phyloP scores from a whole-genome alignment of 2,888 invertebrate species.

The Agrilus cyanescens region DNA sequence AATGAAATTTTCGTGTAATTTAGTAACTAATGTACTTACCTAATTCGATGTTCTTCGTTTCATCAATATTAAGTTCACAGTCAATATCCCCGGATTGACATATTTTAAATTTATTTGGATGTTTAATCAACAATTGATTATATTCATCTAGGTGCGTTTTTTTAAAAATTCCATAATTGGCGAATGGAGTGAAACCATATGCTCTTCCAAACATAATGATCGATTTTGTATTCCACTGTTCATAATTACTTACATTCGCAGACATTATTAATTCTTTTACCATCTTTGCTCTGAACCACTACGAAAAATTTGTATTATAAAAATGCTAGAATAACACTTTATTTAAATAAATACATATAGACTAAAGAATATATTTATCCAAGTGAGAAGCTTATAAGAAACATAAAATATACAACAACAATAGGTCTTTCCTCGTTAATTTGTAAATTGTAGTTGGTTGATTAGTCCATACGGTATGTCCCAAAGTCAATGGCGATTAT shows the following conservation, averaged over 20 bases:
- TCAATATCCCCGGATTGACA: too few species aligned
- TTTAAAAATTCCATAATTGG: constrained; percentile 20
- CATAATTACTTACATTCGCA: constrained; percentile 18
- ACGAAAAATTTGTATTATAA: constrained; percentile 19
- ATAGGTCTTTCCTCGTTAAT: too few species aligned
- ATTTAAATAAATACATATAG: too few species aligned
- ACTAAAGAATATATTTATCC: too few species aligned
- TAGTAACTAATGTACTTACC: background rate
- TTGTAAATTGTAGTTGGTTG: too few species aligned
- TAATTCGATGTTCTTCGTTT: background rate
- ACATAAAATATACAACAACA: too few species aligned
- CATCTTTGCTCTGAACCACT: constrained; percentile 45
- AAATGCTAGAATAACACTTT: too few species aligned
- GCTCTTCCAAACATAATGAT: constrained; percentile 38
- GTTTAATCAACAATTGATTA: background rate
- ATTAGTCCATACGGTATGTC: too few species aligned
- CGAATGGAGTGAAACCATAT: constrained; percentile 35
- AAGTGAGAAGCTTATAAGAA: too few species aligned
- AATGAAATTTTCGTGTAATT: background rate
- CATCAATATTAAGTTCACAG: too few species aligned
- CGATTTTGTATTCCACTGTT: constrained; percentile 36
- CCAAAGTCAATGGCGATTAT: too few species aligned
- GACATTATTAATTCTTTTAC: constrained; percentile 26
- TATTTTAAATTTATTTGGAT: too few species aligned
- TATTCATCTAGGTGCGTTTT: constrained; percentile 6